A percentile compares a stretch with the other conserved stretches of the same genome.
phyloP scores from a whole-genome alignment of 2,113 vertebrate species.

The Promerops cafer region DNA sequence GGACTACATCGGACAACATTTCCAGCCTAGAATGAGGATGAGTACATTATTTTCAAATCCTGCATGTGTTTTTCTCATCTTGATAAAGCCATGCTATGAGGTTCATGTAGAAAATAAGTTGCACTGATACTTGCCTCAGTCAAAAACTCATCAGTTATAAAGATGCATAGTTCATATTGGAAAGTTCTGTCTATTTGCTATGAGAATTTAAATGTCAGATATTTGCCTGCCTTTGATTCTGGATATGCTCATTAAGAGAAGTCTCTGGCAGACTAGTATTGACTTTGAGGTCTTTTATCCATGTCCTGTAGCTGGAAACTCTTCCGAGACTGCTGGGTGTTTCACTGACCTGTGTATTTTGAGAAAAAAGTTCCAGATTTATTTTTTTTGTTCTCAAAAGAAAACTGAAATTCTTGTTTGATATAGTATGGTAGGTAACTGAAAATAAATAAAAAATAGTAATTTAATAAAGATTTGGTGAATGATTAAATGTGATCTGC shows the following conservation, averaged over 20 bases:
- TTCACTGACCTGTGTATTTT: no score
- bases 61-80: constrained; percentile 15
- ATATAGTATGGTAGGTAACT: no score
- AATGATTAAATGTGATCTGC: no score
- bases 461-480: no score
- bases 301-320: no score
- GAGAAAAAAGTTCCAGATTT: no score
- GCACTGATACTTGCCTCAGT: constrained; percentile 15
- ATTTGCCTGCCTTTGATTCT: constrained; percentile 37
- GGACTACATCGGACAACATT: constrained; percentile 21
- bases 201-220: constrained; percentile 43
- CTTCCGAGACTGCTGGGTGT: no score
- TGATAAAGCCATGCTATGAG: constrained; percentile 4
- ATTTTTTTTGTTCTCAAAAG: no score
- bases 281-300: no score
- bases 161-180: background rate
- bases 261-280: no score
- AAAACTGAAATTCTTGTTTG: no score
- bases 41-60: background rate
- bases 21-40: background rate
- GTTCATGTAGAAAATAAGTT: constrained; percentile 15
- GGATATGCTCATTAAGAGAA: constrained; percentile 29
- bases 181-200: constrained; percentile 34
- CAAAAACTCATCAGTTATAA: constrained; percentile 12
- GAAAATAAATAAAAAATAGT: no score